Percentiles rank a stretch among this genome's conserved stretches.
Conservation (phyloP, 23 tunicate species). For the Trididemnum nubilum region DNA sequence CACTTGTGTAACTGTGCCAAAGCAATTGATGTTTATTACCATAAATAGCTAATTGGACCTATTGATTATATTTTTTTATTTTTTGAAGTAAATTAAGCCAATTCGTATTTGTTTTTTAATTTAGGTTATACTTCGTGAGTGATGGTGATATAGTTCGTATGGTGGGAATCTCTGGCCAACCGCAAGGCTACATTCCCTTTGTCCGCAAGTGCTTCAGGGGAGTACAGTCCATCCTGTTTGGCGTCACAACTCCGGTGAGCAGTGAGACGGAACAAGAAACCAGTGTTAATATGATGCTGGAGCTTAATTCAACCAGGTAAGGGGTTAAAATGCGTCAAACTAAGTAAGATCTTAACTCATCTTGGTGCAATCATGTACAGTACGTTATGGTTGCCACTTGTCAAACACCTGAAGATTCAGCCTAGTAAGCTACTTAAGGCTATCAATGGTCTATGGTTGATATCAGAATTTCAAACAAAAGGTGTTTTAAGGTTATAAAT, state of each 20-base stretch:
- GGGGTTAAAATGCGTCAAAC: too few relatives aligned
- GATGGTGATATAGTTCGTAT: slow-evolving; percentile 77
- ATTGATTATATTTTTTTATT: not conserved
- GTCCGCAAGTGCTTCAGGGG: slow-evolving; percentile 78
- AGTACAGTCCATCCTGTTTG: slow-evolving; percentile 36
- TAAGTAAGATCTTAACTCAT: too few relatives aligned
- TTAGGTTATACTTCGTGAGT: slow-evolving; percentile 74
- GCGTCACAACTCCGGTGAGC: slow-evolving; percentile 26
- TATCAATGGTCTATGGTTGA: too few relatives aligned
- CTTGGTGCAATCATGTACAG: too few relatives aligned
- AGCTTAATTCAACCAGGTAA: slow-evolving; percentile 70
- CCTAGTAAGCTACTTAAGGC: too few relatives aligned
- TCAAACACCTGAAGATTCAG: too few relatives aligned
- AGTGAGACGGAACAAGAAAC: not conserved
- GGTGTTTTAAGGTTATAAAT: too few relatives aligned
- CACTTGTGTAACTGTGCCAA: not conserved
- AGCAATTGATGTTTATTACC: too few relatives aligned
- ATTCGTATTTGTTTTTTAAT: not conserved
- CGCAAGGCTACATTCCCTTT: slow-evolving; percentile 56
- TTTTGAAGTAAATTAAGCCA: not conserved
- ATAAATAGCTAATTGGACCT: too few relatives aligned
- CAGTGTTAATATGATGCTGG: slow-evolving; percentile 37
- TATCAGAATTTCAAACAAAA: too few relatives aligned
- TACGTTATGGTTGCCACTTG: too few relatives aligned
- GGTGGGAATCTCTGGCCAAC: slow-evolving; percentile 80